Evolutionary conservation across 2,888 invertebrate species (phyloP).

Genomic region (Deroplatys truncata): DNA sequence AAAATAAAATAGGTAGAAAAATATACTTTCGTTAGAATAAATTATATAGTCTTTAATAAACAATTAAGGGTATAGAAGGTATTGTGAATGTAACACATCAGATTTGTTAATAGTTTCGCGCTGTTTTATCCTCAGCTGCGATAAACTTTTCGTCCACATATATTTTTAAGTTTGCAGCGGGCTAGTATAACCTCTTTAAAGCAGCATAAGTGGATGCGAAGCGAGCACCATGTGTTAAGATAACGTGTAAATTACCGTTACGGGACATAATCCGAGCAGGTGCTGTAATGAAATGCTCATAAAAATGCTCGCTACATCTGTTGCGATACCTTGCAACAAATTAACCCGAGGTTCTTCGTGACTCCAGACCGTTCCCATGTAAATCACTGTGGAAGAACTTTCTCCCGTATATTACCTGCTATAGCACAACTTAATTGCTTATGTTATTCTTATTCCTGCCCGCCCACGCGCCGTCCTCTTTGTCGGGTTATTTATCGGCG

Average conservation of each 20-base stretch:
- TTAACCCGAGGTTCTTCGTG: not conserved
- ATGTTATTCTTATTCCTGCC: not conserved
- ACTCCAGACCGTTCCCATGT: not conserved
- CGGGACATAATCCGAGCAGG: not conserved
- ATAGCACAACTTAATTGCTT: not conserved
- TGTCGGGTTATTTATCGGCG: not conserved
- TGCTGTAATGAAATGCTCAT: not conserved
- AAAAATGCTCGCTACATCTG: not conserved
- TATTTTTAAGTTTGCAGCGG: not conserved
- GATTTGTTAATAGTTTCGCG: no score
- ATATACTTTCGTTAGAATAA: no score
- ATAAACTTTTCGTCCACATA: no score
- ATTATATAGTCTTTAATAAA: no score
- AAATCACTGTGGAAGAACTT: not conserved
- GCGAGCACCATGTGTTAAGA: not conserved
- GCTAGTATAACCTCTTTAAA: not conserved
- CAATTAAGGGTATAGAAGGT: no score
- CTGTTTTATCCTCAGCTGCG: no score
- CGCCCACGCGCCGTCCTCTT: not conserved
- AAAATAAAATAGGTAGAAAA: no score
- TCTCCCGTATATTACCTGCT: not conserved
- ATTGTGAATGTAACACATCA: no score
- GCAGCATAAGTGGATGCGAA: not conserved
- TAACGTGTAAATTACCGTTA: not conserved
- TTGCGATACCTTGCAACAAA: not conserved